Evolutionary conservation across 2,888 invertebrate species (phyloP).

Genomic region (Lasioglossum oenotherae): DNA sequence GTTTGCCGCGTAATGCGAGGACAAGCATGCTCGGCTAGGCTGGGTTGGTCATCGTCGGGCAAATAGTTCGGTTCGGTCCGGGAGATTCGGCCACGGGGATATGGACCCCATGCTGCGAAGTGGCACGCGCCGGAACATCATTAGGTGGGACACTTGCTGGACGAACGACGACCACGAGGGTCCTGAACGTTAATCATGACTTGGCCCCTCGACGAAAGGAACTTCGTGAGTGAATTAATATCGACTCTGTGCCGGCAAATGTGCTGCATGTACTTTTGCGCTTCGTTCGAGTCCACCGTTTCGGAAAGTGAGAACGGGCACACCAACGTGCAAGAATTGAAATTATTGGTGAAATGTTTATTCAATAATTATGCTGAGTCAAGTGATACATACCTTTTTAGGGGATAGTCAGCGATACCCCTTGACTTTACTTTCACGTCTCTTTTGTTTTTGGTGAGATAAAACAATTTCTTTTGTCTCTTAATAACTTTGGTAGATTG

Average conservation of each 20-base stretch:
- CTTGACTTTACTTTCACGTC: not conserved
- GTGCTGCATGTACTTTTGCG: not conserved
- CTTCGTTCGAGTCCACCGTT: not conserved
- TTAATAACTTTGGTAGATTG: not conserved
- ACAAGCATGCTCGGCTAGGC: constrained; percentile 43
- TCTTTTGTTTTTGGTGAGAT: not conserved
- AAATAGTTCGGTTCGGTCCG: constrained; percentile 73
- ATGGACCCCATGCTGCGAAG: constrained; percentile 78
- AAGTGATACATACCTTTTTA: not conserved
- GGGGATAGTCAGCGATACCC: not conserved
- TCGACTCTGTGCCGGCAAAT: constrained; percentile 5
- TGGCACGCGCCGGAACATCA: constrained; percentile 84
- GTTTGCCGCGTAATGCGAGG: constrained; percentile 77
- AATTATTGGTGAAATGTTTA: too few relatives aligned
- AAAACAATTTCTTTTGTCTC: not conserved
- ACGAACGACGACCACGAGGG: constrained; percentile 65
- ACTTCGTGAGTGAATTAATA: constrained; percentile 50
- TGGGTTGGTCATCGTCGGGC: constrained; percentile 66
- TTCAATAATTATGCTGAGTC: not conserved
- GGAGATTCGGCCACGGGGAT: constrained; percentile 62
- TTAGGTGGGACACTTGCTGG: constrained; percentile 83
- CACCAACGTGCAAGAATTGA: too few relatives aligned
- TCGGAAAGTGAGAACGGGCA: not conserved
- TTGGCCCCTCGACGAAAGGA: constrained; percentile 41
- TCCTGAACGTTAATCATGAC: constrained; percentile 59